These are phyloP conservation scores for Prionailurus viverrinus DNA, from an alignment of 2,113 vertebrate genomes.

Conservation along the genomic window DNA sequence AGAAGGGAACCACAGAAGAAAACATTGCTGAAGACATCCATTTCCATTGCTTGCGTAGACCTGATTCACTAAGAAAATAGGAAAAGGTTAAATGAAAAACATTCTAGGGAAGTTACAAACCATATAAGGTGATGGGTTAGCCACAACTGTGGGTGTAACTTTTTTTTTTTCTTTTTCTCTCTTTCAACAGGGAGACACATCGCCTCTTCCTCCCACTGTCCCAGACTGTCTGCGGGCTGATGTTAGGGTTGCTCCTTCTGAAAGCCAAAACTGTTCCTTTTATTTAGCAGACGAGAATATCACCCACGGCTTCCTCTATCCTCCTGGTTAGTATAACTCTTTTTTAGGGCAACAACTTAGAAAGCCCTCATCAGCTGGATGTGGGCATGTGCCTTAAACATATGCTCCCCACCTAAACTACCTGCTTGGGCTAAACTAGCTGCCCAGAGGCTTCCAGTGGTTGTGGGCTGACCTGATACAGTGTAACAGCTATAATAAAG, in stretches of 20 bases:
- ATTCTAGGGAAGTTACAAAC: constrained; percentile 85
- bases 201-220: constrained; percentile 85
- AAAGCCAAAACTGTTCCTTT: constrained; percentile 92
- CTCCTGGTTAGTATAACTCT: constrained; percentile 92
- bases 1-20: constrained; percentile 78
- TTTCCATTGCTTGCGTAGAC: constrained; percentile 76
- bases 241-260: constrained; percentile 89
- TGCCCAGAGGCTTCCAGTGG: constrained; percentile 75
- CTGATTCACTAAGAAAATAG: constrained; percentile 88
- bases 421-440: constrained; percentile 74
- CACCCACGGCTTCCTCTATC: constrained; percentile 92
- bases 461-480: constrained; percentile 60
- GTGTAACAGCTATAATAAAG: constrained; percentile 59
- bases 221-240: constrained; percentile 94
- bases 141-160: constrained; percentile 86
- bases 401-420: constrained; percentile 82
- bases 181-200: constrained; percentile 86
- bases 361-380: constrained; percentile 89
- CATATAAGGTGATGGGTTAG: constrained; percentile 80
- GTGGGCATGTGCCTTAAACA: constrained; percentile 88
- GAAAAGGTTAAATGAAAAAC: constrained; percentile 84
- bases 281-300: constrained; percentile 86
- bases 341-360: constrained; percentile 87
- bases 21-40: constrained; percentile 71
- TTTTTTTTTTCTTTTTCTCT: constrained; percentile 58